Evolutionary conservation across 2,888 invertebrate genomes (phyloP), one percentile per base, ranked within the genome.

Genomic region (Synanthedon vespiformis): DNA sequence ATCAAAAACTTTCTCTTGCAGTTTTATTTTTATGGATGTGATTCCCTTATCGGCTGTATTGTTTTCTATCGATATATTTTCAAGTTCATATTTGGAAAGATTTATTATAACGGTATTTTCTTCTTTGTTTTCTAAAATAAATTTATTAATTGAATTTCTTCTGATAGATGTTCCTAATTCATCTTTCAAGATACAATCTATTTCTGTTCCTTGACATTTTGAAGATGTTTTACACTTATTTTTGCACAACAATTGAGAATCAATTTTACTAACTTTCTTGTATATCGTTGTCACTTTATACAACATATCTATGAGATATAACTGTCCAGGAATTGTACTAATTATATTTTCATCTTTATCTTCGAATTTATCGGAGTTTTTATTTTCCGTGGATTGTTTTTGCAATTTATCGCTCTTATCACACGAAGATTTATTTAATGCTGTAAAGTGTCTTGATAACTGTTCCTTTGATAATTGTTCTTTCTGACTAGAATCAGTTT

Each of bases 271-370:
- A 3, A 56, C 58, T 60, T 67, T 74, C 0, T 73, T 64, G 54
- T 77, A 77, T 57, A 80, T 68, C 1, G 68, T 70, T 18, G 77
- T 74, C 40, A 82, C 72, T 67, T 80, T 79, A 22, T 80, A 72
- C 10, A 84, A 53, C 12, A 82, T 63, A 51, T 76, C 68, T 63
- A 76, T 77, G 0, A 84, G 59, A 52, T 79, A 76, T 40, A 68
- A 52, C 55, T 77, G 72, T 2, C 75, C 74, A 4, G 71, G 60
- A 56, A 78, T 77, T 4, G 67, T 44, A 6, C 4, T 51, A 52
- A 41, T 58, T 60, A 50, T 55, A 40, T 50, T 57, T 59, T 34
- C 8, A 10, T 47, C 40, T n/a, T 57, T 52, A 4, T 60, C 55
- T 6, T 40, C 41, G 14, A 51, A 58, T 40, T 56, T 54, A 22